Evolutionary conservation across 92 coral and sea anemone species (phyloP).

Genomic region (Palythoa heliodiscus): DNA sequence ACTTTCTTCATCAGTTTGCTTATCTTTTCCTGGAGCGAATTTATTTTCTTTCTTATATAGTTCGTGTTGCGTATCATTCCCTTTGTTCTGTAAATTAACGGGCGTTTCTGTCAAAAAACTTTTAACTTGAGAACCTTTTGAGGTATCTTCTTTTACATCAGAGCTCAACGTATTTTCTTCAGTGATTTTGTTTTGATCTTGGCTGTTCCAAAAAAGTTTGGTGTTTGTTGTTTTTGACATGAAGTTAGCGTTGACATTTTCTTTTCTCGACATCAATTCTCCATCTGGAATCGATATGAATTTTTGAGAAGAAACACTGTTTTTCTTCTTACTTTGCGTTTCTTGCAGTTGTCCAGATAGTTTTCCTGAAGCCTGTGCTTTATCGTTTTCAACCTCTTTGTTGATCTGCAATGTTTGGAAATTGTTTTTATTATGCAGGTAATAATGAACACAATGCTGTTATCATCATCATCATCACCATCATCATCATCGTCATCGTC

Average conservation of each 20-base stretch:
- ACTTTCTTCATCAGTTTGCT: background rate
- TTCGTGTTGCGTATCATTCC: constrained; percentile 5
- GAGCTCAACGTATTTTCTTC: background rate
- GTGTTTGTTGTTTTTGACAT: background rate
- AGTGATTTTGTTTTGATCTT: too few relatives aligned
- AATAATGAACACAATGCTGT: background rate
- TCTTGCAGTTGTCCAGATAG: background rate
- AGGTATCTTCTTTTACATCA: background rate
- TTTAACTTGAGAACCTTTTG: background rate
- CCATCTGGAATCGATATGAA: background rate
- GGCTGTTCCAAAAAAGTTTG: background rate
- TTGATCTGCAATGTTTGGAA: background rate
- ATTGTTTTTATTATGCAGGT: background rate
- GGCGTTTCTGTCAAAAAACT: background rate
- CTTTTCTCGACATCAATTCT: background rate
- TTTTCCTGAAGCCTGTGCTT: background rate
- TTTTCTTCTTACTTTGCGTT: background rate
- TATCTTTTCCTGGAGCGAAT: background rate
- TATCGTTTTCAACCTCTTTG: background rate
- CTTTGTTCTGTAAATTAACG: background rate
- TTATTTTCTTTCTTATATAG: background rate
- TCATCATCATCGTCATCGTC: background rate
- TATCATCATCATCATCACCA: background rate
- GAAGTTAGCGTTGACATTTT: background rate
- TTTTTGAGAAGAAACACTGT: background rate